Percentiles rank a stretch among this genome's conserved stretches.
phyloP scores from a whole-genome alignment of 2,113 vertebrate species.

The Deroptyus accipitrinus region DNA sequence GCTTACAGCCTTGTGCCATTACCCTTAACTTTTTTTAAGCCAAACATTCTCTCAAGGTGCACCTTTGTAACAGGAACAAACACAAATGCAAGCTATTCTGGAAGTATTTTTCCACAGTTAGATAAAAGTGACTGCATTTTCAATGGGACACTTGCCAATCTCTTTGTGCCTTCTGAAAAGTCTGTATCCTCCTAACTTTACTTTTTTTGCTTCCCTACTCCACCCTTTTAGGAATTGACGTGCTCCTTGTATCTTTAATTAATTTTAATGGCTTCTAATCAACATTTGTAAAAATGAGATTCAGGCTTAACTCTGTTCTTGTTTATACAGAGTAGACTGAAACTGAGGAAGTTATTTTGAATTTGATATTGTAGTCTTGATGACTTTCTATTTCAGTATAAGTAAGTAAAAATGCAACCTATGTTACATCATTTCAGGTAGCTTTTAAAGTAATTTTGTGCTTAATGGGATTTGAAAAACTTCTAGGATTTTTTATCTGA shows the following conservation, averaged over 20 bases:
- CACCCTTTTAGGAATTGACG: not conserved
- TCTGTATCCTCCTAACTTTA: not conserved
- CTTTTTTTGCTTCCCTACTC: not conserved
- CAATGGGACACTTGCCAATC: not conserved
- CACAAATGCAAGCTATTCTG: constrained; percentile 42
- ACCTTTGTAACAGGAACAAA: constrained; percentile 36
- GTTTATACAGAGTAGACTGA: not conserved
- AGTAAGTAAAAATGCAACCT: not conserved
- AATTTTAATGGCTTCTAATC: not conserved
- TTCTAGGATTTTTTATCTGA: not conserved
- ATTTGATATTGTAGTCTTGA: not conserved
- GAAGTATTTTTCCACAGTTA: constrained; percentile 56
- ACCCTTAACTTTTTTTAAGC: constrained; percentile 54
- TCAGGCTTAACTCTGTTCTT: not conserved
- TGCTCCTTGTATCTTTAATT: not conserved
- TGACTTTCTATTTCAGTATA: not conserved
- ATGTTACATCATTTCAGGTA: not conserved
- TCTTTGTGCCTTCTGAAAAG: not conserved
- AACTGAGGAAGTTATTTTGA: not conserved
- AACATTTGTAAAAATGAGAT: not conserved
- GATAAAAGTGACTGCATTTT: constrained; percentile 1
- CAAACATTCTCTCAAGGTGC: constrained; percentile 45
- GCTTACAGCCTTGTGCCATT: constrained; percentile 19
- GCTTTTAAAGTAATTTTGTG: not conserved
- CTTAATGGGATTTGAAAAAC: not conserved